Percentiles rank a stretch among this genome's conserved stretches.
These are phyloP conservation scores for Priocnemis perturbator DNA, from an alignment of 2,888 invertebrate species.

Conservation along the genomic window DNA sequence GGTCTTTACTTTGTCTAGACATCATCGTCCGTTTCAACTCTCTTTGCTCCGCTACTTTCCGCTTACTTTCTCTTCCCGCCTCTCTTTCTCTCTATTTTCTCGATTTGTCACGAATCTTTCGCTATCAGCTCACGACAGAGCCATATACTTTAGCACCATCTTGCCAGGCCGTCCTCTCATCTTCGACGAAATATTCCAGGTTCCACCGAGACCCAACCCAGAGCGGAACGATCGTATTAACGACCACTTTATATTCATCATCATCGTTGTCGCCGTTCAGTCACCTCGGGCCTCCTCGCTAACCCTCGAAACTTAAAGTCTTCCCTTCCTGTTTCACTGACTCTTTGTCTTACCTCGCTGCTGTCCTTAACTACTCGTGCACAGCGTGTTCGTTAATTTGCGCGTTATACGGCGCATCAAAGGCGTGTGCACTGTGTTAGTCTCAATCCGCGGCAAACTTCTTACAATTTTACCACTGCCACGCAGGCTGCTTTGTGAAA, in stretches of 20 bases:
- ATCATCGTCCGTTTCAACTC: slow-evolving; percentile 51
- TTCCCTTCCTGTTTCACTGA: too few relatives aligned
- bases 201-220: background rate
- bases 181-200: background rate
- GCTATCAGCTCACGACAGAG: background rate
- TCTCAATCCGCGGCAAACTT: too few relatives aligned
- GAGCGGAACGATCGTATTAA: background rate
- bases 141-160: background rate
- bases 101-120: too few relatives aligned
- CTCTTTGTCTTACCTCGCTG: too few relatives aligned
- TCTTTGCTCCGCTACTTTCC: slow-evolving; percentile 25
- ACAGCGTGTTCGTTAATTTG: too few relatives aligned
- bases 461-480: too few relatives aligned
- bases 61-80: background rate
- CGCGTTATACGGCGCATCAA: too few relatives aligned
- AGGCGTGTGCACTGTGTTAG: too few relatives aligned
- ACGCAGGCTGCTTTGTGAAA: too few relatives aligned
- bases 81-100: background rate
- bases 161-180: slow-evolving; percentile 2
- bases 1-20: slow-evolving; percentile 77
- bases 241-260: slow-evolving; percentile 6
- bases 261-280: slow-evolving; percentile 23
- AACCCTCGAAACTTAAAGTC: too few relatives aligned
- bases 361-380: too few relatives aligned
- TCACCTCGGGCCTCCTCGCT: background rate